Conservation (phyloP, 2,888 invertebrate species). For the Malthinus seriepunctatus region DNA sequence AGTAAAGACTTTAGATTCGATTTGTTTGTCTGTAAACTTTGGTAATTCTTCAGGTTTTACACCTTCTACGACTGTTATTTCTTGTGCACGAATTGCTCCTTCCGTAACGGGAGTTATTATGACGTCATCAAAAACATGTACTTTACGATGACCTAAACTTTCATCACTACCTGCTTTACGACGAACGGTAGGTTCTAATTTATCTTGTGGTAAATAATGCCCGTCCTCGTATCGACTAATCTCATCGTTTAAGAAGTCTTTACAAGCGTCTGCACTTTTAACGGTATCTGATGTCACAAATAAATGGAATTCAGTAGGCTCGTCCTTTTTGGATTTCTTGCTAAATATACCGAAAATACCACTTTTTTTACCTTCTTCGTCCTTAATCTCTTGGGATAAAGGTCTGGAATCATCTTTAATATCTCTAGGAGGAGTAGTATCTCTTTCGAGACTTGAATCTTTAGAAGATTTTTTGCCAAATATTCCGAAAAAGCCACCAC, state of each 20-base stretch:
- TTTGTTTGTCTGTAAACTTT: background rate
- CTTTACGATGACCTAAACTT: no score
- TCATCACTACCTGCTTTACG: no score
- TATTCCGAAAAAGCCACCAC: conserved; percentile 42
- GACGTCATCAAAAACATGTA: no score
- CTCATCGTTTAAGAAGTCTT: conserved; percentile 34
- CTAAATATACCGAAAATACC: conserved; percentile 32
- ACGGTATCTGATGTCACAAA: conserved; percentile 8
- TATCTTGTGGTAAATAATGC: no score
- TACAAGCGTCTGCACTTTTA: conserved; percentile 27
- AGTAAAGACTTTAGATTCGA: background rate
- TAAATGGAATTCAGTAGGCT: background rate
- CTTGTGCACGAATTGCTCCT: no score
- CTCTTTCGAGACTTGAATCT: conserved; percentile 17
- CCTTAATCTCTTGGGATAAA: conserved; percentile 4
- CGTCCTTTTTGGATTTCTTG: conserved; percentile 33
- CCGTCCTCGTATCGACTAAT: conserved; percentile 32
- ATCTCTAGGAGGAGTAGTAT: background rate
- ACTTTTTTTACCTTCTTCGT: conserved; percentile 10
- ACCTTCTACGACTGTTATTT: no score
- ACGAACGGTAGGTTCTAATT: no score
- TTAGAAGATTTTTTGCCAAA: conserved; percentile 41
- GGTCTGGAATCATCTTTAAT: background rate
- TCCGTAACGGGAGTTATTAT: no score
- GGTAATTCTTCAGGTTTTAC: background rate